Percentiles rank a stretch among this genome's conserved stretches.
Evolutionary conservation across 2,113 vertebrate species (phyloP).

Genomic region (Thomomys bottae): DNA sequence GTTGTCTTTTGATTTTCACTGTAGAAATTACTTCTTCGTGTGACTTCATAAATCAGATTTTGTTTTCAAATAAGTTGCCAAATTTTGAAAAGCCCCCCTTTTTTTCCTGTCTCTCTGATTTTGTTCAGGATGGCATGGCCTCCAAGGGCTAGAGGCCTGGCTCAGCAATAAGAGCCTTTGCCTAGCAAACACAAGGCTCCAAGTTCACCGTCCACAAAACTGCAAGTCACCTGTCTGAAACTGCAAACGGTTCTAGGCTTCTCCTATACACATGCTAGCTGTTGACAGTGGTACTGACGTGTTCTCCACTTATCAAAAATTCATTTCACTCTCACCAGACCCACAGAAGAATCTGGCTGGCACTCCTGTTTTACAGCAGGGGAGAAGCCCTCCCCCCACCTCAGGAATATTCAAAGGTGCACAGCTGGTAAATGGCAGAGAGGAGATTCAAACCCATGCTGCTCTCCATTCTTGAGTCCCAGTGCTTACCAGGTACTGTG

Average conservation of each 20-base stretch:
- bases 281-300: not conserved
- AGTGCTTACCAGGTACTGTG: slow-evolving; percentile 60
- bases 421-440: not conserved
- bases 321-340: not conserved
- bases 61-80: not conserved
- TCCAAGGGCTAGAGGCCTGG: too few relatives aligned
- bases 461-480: not conserved
- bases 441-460: not conserved
- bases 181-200: too few relatives aligned
- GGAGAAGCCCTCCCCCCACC: too few relatives aligned
- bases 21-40: too few relatives aligned
- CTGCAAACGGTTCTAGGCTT: not conserved
- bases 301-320: not conserved
- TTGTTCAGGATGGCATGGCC: too few relatives aligned
- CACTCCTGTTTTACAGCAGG: not conserved
- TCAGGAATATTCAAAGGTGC: not conserved
- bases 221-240: too few relatives aligned
- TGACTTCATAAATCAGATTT: slow-evolving; percentile 2
- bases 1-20: too few relatives aligned
- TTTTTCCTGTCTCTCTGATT: too few relatives aligned
- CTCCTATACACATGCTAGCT: not conserved
- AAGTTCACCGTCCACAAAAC: too few relatives aligned
- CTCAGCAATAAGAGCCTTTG: too few relatives aligned
- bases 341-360: not conserved
- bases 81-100: too few relatives aligned